Percentiles rank a stretch among this genome's conserved stretches.
These are phyloP conservation scores for Loriculus beryllinus DNA, from an alignment of 2,797 vertebrate genomes.

Conservation along the genomic window DNA sequence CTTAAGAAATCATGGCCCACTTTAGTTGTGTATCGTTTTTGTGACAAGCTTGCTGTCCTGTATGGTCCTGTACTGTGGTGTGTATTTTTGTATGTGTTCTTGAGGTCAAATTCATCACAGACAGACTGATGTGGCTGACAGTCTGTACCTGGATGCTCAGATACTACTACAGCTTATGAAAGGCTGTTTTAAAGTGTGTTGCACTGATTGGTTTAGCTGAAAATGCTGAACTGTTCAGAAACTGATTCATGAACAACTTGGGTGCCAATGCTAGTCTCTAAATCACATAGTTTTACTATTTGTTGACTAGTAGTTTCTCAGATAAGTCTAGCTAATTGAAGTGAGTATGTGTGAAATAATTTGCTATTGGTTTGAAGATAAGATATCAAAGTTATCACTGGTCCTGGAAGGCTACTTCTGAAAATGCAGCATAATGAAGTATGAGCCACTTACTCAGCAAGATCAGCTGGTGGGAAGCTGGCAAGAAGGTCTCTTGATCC, in stretches of 20 bases:
- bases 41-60: neutral
- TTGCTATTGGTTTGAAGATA: neutral
- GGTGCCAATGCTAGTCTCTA: accelerated
- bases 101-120: neutral
- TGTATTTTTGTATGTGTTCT: neutral
- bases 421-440: neutral
- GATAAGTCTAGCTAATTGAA: neutral
- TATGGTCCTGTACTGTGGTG: neutral
- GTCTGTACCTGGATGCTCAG: neutral
- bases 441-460: neutral
- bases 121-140: neutral
- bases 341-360: neutral
- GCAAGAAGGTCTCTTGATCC: neutral
- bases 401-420: neutral
- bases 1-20: no score
- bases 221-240: neutral
- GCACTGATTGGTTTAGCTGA: neutral
- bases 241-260: neutral
- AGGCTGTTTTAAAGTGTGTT: neutral
- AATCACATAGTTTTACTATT: neutral
- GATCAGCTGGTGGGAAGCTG: neutral
- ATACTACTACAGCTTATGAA: neutral
- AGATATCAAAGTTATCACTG: neutral
- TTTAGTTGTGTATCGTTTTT: neutral
- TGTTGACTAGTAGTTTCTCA: neutral